These are phyloP conservation scores for Gastrophryne carolinensis DNA, from an alignment of 2,797 vertebrate species.

Conservation along the genomic window DNA sequence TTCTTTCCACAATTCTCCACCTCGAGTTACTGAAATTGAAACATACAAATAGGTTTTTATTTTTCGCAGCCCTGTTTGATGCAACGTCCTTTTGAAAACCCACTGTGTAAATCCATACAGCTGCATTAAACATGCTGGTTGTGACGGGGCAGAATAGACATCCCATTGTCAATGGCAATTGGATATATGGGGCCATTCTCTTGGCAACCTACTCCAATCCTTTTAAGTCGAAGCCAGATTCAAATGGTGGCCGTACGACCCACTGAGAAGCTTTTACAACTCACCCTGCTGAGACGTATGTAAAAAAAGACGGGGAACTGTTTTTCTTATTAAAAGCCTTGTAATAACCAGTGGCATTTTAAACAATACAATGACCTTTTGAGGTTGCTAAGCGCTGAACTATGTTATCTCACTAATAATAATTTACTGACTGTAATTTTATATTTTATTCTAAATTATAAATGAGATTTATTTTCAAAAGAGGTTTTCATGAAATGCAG, in stretches of 20 bases:
- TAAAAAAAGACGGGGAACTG: conserved; percentile 13
- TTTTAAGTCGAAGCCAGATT: conserved; percentile 48
- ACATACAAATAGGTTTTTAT: conserved; percentile 48
- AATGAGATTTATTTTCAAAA: conserved; percentile 27
- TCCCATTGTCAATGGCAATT: conserved; percentile 47
- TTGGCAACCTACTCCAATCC: conserved; percentile 42
- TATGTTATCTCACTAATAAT: conserved; percentile 46
- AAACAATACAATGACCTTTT: conserved; percentile 47
- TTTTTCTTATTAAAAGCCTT: conserved; percentile 45
- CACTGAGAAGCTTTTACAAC: conserved; percentile 50
- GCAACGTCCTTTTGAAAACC: conserved; percentile 26
- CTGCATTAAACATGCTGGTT: conserved; percentile 48
- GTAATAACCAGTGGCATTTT: conserved; percentile 45
- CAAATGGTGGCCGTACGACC: conserved; percentile 41
- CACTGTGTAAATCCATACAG: conserved; percentile 48
- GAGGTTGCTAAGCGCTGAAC: conserved; percentile 44
- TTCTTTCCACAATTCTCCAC: conserved; percentile 12
- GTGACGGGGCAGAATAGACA: conserved; percentile 40
- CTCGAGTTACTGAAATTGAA: conserved; percentile 38
- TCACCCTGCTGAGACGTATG: conserved; percentile 30
- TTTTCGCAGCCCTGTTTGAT: conserved; percentile 35
- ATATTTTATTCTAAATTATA: conserved; percentile 37
- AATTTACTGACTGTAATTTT: conserved; percentile 43
- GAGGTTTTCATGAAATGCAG: not conserved
- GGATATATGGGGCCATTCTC: conserved; percentile 46